Conservation (phyloP, 2,113 vertebrate species). For the Gobiocypris rarus region DNA sequence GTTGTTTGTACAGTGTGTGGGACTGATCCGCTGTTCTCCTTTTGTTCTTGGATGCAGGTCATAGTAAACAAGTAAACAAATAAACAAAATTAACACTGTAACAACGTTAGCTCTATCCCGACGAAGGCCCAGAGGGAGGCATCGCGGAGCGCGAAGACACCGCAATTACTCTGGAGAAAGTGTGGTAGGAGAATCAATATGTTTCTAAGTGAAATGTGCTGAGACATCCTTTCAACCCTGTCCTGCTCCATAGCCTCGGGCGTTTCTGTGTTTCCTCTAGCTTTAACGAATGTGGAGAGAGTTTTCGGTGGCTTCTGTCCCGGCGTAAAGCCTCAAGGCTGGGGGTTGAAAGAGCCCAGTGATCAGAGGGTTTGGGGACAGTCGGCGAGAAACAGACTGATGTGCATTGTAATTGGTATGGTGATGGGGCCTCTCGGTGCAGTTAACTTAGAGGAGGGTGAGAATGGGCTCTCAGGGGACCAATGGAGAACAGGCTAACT, state of each 20-base stretch:
- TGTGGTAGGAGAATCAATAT: conserved; percentile 9
- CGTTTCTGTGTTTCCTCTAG: not conserved
- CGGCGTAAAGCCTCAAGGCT: not conserved
- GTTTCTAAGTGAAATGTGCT: conserved; percentile 37
- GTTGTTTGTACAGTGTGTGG: conserved; percentile 7
- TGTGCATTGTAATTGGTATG: conserved; percentile 31
- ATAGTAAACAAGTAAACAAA: not conserved
- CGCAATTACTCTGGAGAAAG: conserved; percentile 28
- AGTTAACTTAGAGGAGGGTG: conserved; percentile 19
- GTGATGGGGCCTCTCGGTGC: not conserved
- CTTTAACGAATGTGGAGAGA: conserved; percentile 16
- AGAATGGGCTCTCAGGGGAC: conserved; percentile 9
- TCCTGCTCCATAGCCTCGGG: not conserved
- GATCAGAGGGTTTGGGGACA: conserved; percentile 26
- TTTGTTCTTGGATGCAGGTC: conserved; percentile 5
- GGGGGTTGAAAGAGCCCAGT: not conserved
- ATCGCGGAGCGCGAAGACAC: not conserved
- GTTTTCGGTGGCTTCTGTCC: not conserved
- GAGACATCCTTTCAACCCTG: conserved; percentile 1
- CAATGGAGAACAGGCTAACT: conserved; percentile 25
- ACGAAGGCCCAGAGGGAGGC: not conserved
- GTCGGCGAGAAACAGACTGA: not conserved
- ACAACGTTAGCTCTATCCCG: not conserved
- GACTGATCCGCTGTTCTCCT: not conserved
- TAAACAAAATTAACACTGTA: conserved; percentile 11